Evolutionary conservation across 2,888 invertebrate genomes (phyloP), one percentile per base, ranked within the genome.

Genomic region (Coleophora deauratella): DNA sequence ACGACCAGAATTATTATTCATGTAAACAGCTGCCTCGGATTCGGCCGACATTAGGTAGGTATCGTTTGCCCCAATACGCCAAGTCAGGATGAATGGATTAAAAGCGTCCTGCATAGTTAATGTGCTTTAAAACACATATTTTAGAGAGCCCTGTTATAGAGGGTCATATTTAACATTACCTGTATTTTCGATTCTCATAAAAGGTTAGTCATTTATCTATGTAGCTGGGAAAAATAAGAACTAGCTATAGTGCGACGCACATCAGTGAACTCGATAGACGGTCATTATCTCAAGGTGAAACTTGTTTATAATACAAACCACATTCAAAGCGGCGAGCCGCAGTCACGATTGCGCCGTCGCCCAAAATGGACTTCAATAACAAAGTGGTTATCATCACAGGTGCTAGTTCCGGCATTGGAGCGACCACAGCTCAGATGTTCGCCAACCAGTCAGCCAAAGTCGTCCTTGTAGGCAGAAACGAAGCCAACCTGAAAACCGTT

Each of bases 371-470:
- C 74, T 89, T 90, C 68, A 62, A 62, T 35, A 82, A 86, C 47
- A 90, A 90, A 84, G 88, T 90, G 37, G 79, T 89, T 27, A 66
- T 90, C 37, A 84, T 90, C 43, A 90, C 90, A 3, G 93, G 93
- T 35, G 91, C 92, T 9, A 91, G 91, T 66, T 91, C 91, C 34
- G 93, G 93, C 4, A 93, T 93, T 42, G 93, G 93, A 8, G 88
- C 90, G 37, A 89, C 88, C 40, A 86, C 91, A 2, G 92, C 93
- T 6, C 53, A 89, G 10, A 82, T 90, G 54, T 91, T 93, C 58
- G 88, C 91, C 3, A 86, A 88, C 57, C 79, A 89, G 49, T 91
- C 91, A 12, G 92, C 91, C 8, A 81, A 75, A 51, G 63, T 93
- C 34, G 88, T 90, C 34, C 90, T 88, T 63, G 90, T 86, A 69